These are phyloP conservation scores for Psophia crepitans DNA, from an alignment of 2,113 vertebrate species.

Conservation along the genomic window DNA sequence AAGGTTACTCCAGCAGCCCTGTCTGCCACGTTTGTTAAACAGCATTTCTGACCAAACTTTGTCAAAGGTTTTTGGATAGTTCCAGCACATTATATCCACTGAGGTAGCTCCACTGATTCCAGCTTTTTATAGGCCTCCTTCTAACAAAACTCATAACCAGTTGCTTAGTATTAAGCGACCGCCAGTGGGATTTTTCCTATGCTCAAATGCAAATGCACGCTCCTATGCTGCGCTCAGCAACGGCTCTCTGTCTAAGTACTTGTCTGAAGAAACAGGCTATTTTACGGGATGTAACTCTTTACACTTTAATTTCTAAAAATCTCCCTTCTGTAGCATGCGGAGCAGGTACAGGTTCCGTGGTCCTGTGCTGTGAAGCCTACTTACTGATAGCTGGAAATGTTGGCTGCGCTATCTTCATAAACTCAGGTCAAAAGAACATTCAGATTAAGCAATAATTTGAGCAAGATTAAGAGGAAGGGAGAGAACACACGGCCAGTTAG, in stretches of 20 bases:
- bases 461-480: not conserved
- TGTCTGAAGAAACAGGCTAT: not conserved
- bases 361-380: not conserved
- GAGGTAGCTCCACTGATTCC: not conserved
- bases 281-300: not conserved
- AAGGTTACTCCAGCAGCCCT: fast-evolving
- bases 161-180: not conserved
- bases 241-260: not conserved
- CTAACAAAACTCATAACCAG: not conserved
- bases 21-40: not conserved
- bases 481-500: constrained; percentile 19
- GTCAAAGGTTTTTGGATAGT: not conserved
- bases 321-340: not conserved
- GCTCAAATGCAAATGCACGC: not conserved
- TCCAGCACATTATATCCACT: not conserved
- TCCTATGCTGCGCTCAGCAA: not conserved
- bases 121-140: not conserved
- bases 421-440: not conserved
- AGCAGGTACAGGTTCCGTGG: not conserved
- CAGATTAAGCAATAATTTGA: constrained; percentile 37
- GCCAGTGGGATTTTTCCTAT: not conserved
- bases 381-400: not conserved
- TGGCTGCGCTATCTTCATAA: not conserved
- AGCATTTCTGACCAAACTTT: not conserved
- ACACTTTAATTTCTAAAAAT: not conserved